These are phyloP conservation scores for Oreonectes daqikongensis DNA, from an alignment of 2,797 vertebrate genomes.

Conservation along the genomic window DNA sequence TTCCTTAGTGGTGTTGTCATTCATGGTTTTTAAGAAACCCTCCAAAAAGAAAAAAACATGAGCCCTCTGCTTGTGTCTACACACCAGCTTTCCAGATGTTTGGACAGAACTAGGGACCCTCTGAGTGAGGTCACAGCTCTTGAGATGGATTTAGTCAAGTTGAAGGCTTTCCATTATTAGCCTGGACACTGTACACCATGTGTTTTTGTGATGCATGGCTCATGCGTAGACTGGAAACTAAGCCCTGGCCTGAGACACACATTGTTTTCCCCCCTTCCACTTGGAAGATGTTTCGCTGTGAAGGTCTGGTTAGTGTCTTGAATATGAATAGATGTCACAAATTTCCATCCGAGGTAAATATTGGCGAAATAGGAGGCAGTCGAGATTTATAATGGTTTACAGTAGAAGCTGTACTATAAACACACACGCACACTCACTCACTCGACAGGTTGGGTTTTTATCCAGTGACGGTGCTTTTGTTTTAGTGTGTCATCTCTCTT, in stretches of 20 bases:
- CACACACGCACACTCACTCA: conserved; percentile 2
- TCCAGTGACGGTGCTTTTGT: background rate
- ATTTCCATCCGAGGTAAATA: conserved; percentile 42
- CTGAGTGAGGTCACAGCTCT: conserved; percentile 25
- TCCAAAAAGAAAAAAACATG: background rate
- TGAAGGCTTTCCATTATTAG: conserved; percentile 20
- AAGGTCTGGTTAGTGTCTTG: conserved; percentile 42
- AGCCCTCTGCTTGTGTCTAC: background rate
- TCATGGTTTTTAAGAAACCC: conserved; percentile 1
- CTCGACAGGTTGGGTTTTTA: conserved; percentile 11
- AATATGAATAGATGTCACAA: conserved; percentile 20
- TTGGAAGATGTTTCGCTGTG: conserved; percentile 1
- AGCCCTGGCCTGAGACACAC: background rate
- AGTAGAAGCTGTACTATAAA: conserved; percentile 21
- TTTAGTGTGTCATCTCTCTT: background rate
- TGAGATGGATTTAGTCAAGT: conserved; percentile 11
- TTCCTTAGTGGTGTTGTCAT: background rate
- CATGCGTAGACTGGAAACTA: conserved; percentile 27
- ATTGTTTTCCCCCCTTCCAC: background rate
- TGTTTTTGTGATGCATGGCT: conserved; percentile 26
- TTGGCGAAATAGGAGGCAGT: conserved; percentile 1
- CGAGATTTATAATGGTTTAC: conserved; percentile 45
- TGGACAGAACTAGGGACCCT: background rate
- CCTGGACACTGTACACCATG: conserved; percentile 3
- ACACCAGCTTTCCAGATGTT: conserved; percentile 31